Conservation (phyloP, 2,888 invertebrate species). For the Andrena hattorfiana region DNA sequence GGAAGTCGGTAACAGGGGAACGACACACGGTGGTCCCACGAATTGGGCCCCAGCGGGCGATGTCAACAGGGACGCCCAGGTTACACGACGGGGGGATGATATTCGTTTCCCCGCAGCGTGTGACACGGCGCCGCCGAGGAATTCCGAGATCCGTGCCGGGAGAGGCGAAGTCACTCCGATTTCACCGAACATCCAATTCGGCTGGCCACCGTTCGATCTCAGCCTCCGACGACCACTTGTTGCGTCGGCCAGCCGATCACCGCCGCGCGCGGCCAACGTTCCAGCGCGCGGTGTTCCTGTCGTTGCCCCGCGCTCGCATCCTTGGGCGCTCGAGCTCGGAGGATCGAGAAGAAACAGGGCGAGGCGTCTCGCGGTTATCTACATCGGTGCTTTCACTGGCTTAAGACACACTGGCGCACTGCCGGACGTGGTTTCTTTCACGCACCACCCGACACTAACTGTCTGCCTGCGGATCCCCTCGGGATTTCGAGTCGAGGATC, state of each 20-base stretch:
- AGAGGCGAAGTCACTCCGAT: conserved; percentile 34
- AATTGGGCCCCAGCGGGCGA: too few relatives aligned
- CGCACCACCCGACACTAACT: too few relatives aligned
- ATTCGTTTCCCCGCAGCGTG: conserved; percentile 49
- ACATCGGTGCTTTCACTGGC: too few relatives aligned
- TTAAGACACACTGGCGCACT: too few relatives aligned
- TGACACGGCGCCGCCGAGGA: conserved; percentile 49
- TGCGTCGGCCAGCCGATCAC: conserved; percentile 53
- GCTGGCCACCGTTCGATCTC: conserved; percentile 12
- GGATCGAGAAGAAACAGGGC: background rate
- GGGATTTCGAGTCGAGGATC: too few relatives aligned
- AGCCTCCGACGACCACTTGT: conserved; percentile 68
- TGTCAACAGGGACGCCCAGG: conserved; percentile 11
- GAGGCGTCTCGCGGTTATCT: background rate
- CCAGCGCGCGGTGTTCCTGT: conserved; percentile 4
- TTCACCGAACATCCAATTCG: background rate
- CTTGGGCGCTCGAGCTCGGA: conserved; percentile 2
- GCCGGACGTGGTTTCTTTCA: too few relatives aligned
- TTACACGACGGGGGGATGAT: conserved; percentile 46
- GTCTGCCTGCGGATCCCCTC: too few relatives aligned
- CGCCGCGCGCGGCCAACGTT: conserved; percentile 19
- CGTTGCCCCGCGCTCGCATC: conserved; percentile 33
- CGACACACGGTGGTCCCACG: too few relatives aligned
- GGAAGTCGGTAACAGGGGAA: too few relatives aligned
- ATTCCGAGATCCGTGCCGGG: conserved; percentile 57